Conservation (phyloP, 2,113 vertebrate genomes). For the Rattus rattus region DNA sequence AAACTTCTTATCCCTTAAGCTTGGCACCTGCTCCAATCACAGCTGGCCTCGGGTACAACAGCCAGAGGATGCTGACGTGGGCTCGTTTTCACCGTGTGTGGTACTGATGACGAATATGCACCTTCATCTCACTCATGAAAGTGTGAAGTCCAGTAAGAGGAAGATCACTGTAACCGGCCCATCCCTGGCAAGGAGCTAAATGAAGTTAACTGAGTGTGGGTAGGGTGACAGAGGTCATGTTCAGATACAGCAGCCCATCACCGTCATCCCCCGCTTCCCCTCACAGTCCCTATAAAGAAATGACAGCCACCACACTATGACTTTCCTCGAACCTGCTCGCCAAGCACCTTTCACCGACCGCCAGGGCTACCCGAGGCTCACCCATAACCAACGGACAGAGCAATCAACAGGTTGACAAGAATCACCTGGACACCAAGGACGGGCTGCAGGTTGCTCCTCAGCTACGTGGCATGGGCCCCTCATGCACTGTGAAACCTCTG, state of each 20-base stretch:
- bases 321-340: background rate
- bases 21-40: too few species aligned
- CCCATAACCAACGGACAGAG: too few species aligned
- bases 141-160: too few species aligned
- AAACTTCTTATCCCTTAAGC: background rate
- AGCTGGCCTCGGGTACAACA: background rate
- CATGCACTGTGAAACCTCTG: background rate
- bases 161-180: background rate
- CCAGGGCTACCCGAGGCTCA: too few species aligned
- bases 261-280: background rate
- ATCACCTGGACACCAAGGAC: background rate
- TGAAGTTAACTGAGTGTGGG: background rate
- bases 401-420: background rate
- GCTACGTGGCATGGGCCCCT: background rate
- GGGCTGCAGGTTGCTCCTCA: background rate
- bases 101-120: too few species aligned
- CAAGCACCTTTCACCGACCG: background rate
- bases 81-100: background rate
- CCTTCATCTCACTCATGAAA: too few species aligned
- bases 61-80: background rate
- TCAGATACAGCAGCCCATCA: background rate
- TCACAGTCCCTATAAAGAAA: background rate
- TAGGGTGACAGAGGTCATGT: background rate
- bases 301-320: background rate
- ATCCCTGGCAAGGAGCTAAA: background rate